phyloP scores from a whole-genome alignment of 2,888 invertebrate species.

The Caenorhabditis imperialis region DNA sequence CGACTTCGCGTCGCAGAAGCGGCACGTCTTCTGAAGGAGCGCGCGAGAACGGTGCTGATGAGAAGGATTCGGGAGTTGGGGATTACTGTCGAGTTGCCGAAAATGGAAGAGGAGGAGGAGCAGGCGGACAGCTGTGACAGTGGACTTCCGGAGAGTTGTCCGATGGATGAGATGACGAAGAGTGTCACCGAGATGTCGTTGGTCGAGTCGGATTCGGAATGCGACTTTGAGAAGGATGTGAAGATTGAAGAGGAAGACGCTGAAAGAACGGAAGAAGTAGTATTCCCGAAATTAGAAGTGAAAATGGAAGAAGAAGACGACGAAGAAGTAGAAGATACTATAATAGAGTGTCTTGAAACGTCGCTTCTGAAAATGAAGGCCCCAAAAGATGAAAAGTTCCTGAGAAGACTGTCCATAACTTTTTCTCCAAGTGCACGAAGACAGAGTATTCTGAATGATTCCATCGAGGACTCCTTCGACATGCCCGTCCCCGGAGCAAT shows the following conservation, averaged over 20 bases:
- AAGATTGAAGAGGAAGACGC: neutral
- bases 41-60: slow-evolving; percentile 40
- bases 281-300: neutral
- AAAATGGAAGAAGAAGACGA: slow-evolving; percentile 9
- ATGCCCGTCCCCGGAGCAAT: slow-evolving; percentile 25
- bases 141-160: slow-evolving; percentile 18
- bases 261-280: neutral
- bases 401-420: slow-evolving; percentile 26
- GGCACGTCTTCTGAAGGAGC: slow-evolving; percentile 34
- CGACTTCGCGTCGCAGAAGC: slow-evolving; percentile 56
- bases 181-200: slow-evolving; percentile 18
- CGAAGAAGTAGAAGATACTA: slow-evolving; percentile 22
- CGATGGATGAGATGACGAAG: slow-evolving; percentile 16
- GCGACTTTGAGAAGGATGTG: neutral
- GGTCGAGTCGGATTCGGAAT: neutral
- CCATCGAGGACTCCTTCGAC: slow-evolving; percentile 47
- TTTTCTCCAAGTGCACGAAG: slow-evolving; percentile 26
- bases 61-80: slow-evolving; percentile 46
- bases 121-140: slow-evolving; percentile 37
- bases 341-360: slow-evolving; percentile 34
- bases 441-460: slow-evolving; percentile 9
- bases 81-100: slow-evolving; percentile 18
- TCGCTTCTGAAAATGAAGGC: slow-evolving; percentile 39
- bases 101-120: slow-evolving; percentile 2
- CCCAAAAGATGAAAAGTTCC: slow-evolving; percentile 26